Evolutionary conservation across 2,113 vertebrate genomes (phyloP).

Genomic region (Corythoichthys intestinalis): DNA sequence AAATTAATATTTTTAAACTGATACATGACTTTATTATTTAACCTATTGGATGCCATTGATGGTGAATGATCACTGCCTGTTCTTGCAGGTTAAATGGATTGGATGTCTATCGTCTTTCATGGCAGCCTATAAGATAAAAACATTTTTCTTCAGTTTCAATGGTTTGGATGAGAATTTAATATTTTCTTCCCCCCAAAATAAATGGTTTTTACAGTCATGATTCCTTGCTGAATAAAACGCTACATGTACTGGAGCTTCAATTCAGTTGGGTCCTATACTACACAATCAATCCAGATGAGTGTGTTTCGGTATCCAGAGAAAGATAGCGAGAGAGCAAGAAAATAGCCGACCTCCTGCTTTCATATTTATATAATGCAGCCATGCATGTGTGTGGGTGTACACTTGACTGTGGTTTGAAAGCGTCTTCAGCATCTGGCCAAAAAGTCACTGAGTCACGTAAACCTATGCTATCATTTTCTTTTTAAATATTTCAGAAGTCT

Average conservation of each 20-base stretch:
- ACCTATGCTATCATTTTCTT: background rate
- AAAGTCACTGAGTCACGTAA: constrained; percentile 15
- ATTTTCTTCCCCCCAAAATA: no score
- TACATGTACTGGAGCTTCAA: background rate
- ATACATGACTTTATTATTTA: background rate
- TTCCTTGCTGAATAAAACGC: background rate
- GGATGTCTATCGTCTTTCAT: no score
- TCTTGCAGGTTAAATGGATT: no score
- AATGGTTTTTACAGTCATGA: background rate
- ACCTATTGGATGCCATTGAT: no score
- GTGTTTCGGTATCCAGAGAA: background rate
- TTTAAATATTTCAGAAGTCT: background rate
- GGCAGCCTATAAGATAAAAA: no score
- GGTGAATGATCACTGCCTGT: no score
- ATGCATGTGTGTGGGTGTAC: constrained; percentile 1
- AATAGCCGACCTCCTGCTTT: background rate
- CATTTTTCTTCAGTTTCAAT: no score
- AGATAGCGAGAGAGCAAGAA: background rate
- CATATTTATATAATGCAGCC: background rate
- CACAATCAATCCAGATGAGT: background rate
- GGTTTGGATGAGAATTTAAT: no score
- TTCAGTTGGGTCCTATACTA: background rate
- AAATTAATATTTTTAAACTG: no score
- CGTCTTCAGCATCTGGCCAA: constrained; percentile 16
- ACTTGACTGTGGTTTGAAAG: constrained; percentile 14